phyloP scores from a whole-genome alignment of 2,113 vertebrate species.

The Onychostoma macrolepis region DNA sequence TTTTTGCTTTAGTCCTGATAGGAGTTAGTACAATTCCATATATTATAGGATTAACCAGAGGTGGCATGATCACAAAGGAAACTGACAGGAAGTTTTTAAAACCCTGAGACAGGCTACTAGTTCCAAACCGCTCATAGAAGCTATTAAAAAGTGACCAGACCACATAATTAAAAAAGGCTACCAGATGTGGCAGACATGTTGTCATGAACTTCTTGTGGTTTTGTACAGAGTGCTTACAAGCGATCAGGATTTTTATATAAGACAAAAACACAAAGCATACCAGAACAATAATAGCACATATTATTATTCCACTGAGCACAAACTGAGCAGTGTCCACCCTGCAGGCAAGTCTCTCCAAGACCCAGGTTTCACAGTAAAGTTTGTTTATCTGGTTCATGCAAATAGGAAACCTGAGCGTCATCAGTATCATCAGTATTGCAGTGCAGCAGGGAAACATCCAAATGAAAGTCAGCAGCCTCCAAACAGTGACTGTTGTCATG shows the following conservation, averaged over 20 bases:
- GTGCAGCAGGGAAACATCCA: constrained; percentile 42
- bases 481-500: background rate
- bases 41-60: constrained; percentile 42
- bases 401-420: background rate
- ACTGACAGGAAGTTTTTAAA: constrained; percentile 38
- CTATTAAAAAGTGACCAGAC: constrained; percentile 18
- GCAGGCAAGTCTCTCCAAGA: constrained; percentile 10
- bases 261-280: constrained; percentile 32
- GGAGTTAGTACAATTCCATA: constrained; percentile 35
- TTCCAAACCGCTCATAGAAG: background rate
- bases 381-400: constrained; percentile 22
- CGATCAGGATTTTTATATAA: constrained; percentile 28
- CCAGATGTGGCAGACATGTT: constrained; percentile 45
- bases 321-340: constrained; percentile 26
- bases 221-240: constrained; percentile 32
- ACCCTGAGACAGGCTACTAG: background rate
- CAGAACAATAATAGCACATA: background rate
- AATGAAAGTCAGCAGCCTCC: constrained; percentile 5
- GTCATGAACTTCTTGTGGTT: constrained; percentile 30
- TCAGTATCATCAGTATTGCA: constrained; percentile 11
- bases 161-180: constrained; percentile 20
- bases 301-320: constrained; percentile 18
- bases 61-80: constrained; percentile 39
- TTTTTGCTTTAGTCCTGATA: constrained; percentile 6
- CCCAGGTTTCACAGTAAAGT: constrained; percentile 27